phyloP scores from a whole-genome alignment of 2,888 invertebrate genomes.

The Macrosoma leucophasiata region DNA sequence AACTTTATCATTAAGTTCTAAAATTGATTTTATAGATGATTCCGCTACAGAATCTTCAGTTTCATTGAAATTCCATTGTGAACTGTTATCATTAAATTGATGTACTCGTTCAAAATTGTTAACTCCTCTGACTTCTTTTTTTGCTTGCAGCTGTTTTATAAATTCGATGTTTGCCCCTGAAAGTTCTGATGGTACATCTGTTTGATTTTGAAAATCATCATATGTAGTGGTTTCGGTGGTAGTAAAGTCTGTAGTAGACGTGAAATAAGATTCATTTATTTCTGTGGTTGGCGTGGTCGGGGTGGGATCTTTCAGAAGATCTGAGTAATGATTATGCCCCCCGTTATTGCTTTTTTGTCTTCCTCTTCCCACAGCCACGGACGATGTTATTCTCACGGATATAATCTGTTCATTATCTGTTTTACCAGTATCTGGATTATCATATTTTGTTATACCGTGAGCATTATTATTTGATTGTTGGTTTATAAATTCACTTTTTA shows the following conservation, averaged over 20 bases:
- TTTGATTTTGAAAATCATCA: constrained; percentile 37
- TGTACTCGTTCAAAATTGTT: constrained; percentile 38
- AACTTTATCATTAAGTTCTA: constrained; percentile 33
- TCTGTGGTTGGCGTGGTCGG: constrained; percentile 11
- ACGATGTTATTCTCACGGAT: constrained; percentile 76
- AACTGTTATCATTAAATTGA: constrained; percentile 48
- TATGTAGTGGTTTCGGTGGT: constrained; percentile 38
- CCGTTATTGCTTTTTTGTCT: no score
- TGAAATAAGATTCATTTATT: constrained; percentile 16
- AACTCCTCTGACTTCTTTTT: constrained; percentile 51
- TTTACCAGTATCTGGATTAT: constrained; percentile 24
- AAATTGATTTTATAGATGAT: constrained; percentile 40
- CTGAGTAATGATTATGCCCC: no score
- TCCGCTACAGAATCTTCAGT: constrained; percentile 49
- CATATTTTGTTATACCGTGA: constrained; percentile 37
- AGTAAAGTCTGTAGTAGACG: constrained; percentile 24
- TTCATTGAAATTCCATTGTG: constrained; percentile 54
- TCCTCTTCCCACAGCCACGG: constrained; percentile 74
- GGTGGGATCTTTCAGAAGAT: no score
- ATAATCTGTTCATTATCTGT: constrained; percentile 60
- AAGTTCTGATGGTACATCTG: constrained; percentile 52
- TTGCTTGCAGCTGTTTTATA: constrained; percentile 61
- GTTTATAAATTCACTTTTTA: constrained; percentile 20
- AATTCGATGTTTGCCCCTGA: constrained; percentile 69
- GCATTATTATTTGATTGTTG: constrained; percentile 29